Evolutionary conservation across 2,797 vertebrate genomes (phyloP).

Genomic region (Aselliscus stoliczkanus): DNA sequence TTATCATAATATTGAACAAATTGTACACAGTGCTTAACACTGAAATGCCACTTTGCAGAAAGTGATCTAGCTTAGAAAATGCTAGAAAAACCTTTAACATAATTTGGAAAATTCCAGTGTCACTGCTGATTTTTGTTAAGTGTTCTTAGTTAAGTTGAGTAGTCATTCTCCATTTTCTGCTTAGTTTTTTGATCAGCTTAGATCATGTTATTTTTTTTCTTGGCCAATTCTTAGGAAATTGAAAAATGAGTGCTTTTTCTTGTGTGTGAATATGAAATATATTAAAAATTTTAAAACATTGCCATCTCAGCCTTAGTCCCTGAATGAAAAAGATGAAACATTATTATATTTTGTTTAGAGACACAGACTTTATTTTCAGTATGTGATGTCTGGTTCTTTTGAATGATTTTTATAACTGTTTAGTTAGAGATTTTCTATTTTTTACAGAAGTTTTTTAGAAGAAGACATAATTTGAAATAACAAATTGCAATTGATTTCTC

Average conservation of each 20-base stretch:
- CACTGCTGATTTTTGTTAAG: neutral
- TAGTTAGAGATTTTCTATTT: constrained; percentile 51
- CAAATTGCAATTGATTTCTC: neutral
- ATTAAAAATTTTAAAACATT: neutral
- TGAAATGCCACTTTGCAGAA: neutral
- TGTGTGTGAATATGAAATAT: neutral
- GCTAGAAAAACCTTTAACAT: neutral
- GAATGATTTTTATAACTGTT: constrained; percentile 63
- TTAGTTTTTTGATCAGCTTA: neutral
- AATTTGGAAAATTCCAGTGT: neutral
- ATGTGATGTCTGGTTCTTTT: constrained; percentile 5
- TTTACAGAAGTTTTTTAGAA: constrained; percentile 32
- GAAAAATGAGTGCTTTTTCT: neutral
- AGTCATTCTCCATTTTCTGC: neutral
- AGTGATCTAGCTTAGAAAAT: neutral
- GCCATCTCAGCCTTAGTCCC: neutral
- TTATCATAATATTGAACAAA: neutral
- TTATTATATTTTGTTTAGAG: constrained; percentile 43
- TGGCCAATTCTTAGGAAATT: neutral
- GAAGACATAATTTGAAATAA: constrained; percentile 40
- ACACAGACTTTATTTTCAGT: constrained; percentile 17
- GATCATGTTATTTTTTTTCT: neutral
- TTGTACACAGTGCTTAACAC: neutral
- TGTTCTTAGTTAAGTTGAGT: neutral
- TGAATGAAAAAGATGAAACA: constrained; percentile 17